phyloP scores from a whole-genome alignment of 2,113 vertebrate species.

The Leucoraja erinaceus region DNA sequence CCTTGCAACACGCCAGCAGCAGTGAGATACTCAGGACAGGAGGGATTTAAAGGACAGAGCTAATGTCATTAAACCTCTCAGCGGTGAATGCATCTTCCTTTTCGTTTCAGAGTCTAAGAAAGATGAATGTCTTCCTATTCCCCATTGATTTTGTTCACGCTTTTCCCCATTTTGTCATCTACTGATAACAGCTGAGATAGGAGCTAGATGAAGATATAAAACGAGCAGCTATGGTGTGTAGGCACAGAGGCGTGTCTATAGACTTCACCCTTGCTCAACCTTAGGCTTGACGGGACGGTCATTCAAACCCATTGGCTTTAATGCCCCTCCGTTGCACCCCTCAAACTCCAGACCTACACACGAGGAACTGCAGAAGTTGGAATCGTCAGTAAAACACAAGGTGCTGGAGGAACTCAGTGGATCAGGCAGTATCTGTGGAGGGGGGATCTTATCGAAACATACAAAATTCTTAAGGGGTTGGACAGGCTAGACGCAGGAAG shows the following conservation, averaged over 20 bases:
- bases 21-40: background rate
- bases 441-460: no score
- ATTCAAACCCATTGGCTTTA: no score
- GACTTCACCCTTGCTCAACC: no score
- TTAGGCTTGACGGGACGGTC: no score
- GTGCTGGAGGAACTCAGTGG: no score
- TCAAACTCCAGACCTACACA: no score
- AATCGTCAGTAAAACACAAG: no score
- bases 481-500: no score
- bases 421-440: no score
- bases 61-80: conserved; percentile 37
- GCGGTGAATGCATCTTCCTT: conserved; percentile 36
- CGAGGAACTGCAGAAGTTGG: no score
- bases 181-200: conserved; percentile 19
- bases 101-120: conserved; percentile 22
- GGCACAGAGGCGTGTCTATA: background rate
- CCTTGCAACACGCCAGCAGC: conserved; percentile 10
- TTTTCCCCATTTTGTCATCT: conserved; percentile 19
- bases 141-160: conserved; percentile 19
- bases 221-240: background rate
- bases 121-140: conserved; percentile 29
- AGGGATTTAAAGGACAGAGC: conserved; percentile 8
- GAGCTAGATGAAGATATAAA: background rate
- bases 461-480: no score
- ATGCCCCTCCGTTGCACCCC: no score